Evolutionary conservation across 2,113 vertebrate species (phyloP).

Genomic region (Gallinago jamesoni): DNA sequence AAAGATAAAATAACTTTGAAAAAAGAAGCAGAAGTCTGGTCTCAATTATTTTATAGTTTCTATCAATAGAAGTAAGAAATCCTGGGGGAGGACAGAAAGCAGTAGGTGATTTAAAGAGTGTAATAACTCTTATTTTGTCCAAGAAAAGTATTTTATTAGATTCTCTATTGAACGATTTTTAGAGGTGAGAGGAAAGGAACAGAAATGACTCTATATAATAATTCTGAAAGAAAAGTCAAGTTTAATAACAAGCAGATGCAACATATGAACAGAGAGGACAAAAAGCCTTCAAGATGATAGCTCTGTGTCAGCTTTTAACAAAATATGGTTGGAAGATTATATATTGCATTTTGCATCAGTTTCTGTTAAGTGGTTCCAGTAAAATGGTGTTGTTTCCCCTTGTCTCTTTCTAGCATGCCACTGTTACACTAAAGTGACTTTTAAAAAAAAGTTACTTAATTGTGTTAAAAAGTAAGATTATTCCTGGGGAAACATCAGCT

Average conservation of each 20-base stretch:
- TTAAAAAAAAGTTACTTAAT: not conserved
- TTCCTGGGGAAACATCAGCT: not conserved
- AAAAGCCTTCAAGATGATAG: not conserved
- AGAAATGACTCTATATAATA: conserved; percentile 19
- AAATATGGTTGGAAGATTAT: not conserved
- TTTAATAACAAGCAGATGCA: conserved; percentile 29
- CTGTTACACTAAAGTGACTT: not conserved
- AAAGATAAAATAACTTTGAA: not conserved
- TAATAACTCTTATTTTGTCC: conserved; percentile 11
- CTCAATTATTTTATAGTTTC: conserved; percentile 12
- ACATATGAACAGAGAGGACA: not conserved
- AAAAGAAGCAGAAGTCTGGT: not conserved
- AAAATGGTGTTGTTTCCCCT: not conserved
- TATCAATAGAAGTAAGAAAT: not conserved
- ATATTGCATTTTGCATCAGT: not conserved
- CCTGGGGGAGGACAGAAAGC: not conserved
- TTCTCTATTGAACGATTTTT: conserved; percentile 12
- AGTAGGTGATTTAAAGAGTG: not conserved
- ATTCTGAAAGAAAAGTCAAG: conserved; percentile 30
- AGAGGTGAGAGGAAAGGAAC: conserved; percentile 27
- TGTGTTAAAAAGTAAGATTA: not conserved
- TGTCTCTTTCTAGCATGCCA: not conserved
- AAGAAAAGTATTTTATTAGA: conserved; percentile 47
- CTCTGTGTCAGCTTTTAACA: conserved; percentile 13
- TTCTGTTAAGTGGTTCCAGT: not conserved